Evolutionary conservation across 2,888 invertebrate genomes (phyloP).

Genomic region (Ischnus inquisitorius): DNA sequence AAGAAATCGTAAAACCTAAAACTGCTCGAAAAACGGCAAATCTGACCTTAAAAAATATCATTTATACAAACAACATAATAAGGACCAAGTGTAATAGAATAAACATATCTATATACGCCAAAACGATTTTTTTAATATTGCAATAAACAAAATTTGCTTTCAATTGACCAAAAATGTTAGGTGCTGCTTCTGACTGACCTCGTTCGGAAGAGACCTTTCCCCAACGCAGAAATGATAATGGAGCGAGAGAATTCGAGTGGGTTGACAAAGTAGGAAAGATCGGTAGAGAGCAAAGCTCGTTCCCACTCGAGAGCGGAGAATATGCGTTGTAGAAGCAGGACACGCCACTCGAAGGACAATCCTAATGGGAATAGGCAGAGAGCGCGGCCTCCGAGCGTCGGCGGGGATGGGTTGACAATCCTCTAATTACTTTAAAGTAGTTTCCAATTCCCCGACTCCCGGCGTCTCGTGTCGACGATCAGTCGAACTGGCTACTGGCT

Average conservation of each 20-base stretch:
- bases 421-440: conserved; percentile 85
- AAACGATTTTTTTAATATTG: no score
- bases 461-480: conserved; percentile 43
- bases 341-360: conserved; percentile 76
- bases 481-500: conserved; percentile 34
- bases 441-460: conserved; percentile 76
- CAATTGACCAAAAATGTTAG: no score
- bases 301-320: conserved; percentile 72
- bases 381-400: conserved; percentile 57
- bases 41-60: no score
- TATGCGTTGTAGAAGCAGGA: conserved; percentile 26
- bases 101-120: no score
- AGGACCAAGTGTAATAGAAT: no score
- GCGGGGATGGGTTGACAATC: conserved; percentile 81
- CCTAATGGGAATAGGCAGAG: conserved; percentile 81
- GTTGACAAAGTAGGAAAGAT: conserved; percentile 62
- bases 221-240: conserved; percentile 23
- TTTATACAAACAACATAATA: no score
- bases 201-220: conserved; percentile 27
- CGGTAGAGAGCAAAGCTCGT: conserved; percentile 68
- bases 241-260: conserved; percentile 27
- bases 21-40: no score
- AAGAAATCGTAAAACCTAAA: no score
- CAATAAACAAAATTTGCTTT: no score
- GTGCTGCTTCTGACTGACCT: not conserved